Evolutionary conservation across 2,113 vertebrate genomes (phyloP), one percentile per base, ranked within the genome.

Genomic region (Petroica traversi): DNA sequence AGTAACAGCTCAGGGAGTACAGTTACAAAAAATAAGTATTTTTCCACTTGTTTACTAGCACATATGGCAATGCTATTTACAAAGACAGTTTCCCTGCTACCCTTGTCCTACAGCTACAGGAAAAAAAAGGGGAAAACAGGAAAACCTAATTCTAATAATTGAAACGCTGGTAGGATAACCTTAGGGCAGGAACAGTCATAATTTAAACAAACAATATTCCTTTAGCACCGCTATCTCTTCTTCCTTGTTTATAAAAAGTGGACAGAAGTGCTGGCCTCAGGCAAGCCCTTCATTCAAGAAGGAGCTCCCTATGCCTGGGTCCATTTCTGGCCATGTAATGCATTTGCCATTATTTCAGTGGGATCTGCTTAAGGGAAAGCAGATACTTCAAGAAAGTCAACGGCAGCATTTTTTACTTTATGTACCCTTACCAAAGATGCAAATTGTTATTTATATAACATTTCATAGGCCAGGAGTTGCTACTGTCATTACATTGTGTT

Each of bases 21-120:
- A 45, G 43, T 45, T 45, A 45, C 43, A 45, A 59, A 33, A 83
- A 68, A 38, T n/a, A 57, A 92, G 66, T 85, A 48, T 83, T 94
- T 97, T 97, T 63, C 85, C 92, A 66, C 17, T 95, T 94, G 92
- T 85, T 96, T 94, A 83, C 81, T 73, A 69, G 74, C 55, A 85
- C 95, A 85, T 93, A 85, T 96, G 94, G 85, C 71, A 90, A 51
- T 66, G 34, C 62, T 83, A 13, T 85, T 91, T 55, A 13, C 7
- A 31, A 73, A 85, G 80, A 26, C 36, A 66, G 54, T 76, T 91
- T 78, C 71, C 61, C 54, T 93, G 63, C 68, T 93, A 91, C 80
- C 86, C 52, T 28, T 91, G 68, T 78, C 89, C 91, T 89, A 88
- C 58, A 95, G 89, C 66, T 88, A 89, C 81, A 80, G 74, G 54